These are phyloP conservation scores for Okamejei kenojei DNA, from an alignment of 2,797 vertebrate species.

Conservation along the genomic window DNA sequence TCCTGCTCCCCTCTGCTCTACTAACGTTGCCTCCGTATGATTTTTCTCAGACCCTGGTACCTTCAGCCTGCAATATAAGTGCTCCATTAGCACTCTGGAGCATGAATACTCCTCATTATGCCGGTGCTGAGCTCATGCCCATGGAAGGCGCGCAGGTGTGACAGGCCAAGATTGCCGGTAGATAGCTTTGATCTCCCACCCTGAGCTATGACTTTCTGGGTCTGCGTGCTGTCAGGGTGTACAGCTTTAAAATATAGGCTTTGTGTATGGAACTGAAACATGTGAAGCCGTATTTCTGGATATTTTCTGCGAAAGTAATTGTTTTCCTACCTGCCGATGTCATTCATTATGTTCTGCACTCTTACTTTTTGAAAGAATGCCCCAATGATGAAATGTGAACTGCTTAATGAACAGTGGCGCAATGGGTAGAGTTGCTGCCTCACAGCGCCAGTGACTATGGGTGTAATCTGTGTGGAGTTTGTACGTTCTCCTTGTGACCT, in stretches of 20 bases:
- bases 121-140: not conserved
- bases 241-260: not conserved
- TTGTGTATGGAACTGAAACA: not conserved
- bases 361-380: not conserved
- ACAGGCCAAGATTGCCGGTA: not conserved
- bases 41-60: not conserved
- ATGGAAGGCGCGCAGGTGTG: not conserved
- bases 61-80: not conserved
- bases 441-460: no score
- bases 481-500: no score
- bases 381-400: not conserved
- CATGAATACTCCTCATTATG: not conserved
- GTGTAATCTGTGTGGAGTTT: no score
- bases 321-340: not conserved
- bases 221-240: not conserved
- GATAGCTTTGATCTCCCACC: conserved; percentile 4
- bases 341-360: not conserved
- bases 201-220: not conserved
- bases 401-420: not conserved
- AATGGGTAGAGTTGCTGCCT: no score
- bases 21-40: not conserved
- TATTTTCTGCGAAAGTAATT: not conserved
- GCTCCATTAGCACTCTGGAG: not conserved
- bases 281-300: not conserved
- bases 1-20: not conserved